Evolutionary conservation across 2,113 vertebrate species (phyloP).

Genomic region (Thermophis baileyi): DNA sequence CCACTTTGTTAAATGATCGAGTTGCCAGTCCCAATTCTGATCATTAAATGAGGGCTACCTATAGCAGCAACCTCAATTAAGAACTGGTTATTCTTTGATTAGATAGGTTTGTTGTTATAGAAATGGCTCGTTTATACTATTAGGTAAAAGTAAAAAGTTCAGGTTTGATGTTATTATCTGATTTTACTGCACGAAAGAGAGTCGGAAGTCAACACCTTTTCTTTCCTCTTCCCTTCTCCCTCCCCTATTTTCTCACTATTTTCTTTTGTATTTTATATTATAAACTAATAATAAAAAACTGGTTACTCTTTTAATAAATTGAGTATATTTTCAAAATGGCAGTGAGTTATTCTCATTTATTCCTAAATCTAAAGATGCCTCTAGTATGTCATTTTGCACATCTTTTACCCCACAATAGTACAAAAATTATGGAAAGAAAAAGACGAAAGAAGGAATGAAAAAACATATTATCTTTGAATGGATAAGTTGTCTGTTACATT

Average conservation of each 20-base stretch:
- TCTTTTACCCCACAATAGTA: background rate
- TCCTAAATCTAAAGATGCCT: background rate
- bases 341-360: background rate
- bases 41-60: background rate
- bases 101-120: background rate
- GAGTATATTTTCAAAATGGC: background rate
- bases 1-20: background rate
- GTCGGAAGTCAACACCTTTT: background rate
- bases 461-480: background rate
- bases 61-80: background rate
- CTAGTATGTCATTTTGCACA: background rate
- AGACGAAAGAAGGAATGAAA: background rate
- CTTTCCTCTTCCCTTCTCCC: background rate
- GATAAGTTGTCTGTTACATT: background rate
- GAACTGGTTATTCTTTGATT: background rate
- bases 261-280: background rate
- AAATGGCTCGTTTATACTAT: background rate
- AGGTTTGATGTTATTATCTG: background rate
- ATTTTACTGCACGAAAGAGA: background rate
- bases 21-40: background rate
- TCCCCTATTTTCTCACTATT: background rate
- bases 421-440: background rate
- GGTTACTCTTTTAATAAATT: background rate
- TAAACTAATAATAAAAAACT: background rate
- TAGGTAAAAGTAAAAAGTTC: background rate